A percentile compares a stretch with the other conserved stretches of the same genome.
These are phyloP conservation scores for Agraylea sexmaculata DNA, from an alignment of 1,140 invertebrate genomes.

Conservation along the genomic window DNA sequence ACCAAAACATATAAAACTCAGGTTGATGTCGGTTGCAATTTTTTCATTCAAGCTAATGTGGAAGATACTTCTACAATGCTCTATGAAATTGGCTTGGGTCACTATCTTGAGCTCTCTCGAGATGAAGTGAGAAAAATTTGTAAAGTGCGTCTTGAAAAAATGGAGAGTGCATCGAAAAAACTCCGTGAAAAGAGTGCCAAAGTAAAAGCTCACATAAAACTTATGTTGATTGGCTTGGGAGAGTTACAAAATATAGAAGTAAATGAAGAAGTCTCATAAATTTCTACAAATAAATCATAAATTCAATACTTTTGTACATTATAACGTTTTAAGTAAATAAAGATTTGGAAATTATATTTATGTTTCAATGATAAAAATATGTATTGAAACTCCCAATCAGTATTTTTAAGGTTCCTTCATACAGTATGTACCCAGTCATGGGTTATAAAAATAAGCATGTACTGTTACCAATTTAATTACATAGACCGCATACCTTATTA, in stretches of 20 bases:
- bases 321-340: too few species aligned
- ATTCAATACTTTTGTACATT: too few species aligned
- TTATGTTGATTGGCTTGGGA: conserved; percentile 54
- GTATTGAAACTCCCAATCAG: too few species aligned
- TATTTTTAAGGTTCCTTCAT: too few species aligned
- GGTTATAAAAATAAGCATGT: too few species aligned
- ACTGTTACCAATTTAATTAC: too few species aligned
- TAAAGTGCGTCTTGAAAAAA: conserved; percentile 51
- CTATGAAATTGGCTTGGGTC: conserved; percentile 63
- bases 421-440: too few species aligned
- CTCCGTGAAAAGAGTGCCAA: conserved; percentile 52
- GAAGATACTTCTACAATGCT: conserved; percentile 54
- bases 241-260: conserved; percentile 41
- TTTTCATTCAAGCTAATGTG: conserved; percentile 60
- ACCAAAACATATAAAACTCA: conserved; percentile 60
- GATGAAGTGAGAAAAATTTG: conserved; percentile 60
- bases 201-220: conserved; percentile 69
- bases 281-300: too few species aligned
- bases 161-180: conserved; percentile 49
- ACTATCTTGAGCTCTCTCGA: conserved; percentile 60
- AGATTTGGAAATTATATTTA: too few species aligned
- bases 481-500: too few species aligned
- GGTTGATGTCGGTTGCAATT: conserved; percentile 65
- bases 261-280: too few species aligned
- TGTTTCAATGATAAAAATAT: too few species aligned